Evolutionary conservation across 2,113 vertebrate species (phyloP).

Genomic region (Eolophus roseicapilla): DNA sequence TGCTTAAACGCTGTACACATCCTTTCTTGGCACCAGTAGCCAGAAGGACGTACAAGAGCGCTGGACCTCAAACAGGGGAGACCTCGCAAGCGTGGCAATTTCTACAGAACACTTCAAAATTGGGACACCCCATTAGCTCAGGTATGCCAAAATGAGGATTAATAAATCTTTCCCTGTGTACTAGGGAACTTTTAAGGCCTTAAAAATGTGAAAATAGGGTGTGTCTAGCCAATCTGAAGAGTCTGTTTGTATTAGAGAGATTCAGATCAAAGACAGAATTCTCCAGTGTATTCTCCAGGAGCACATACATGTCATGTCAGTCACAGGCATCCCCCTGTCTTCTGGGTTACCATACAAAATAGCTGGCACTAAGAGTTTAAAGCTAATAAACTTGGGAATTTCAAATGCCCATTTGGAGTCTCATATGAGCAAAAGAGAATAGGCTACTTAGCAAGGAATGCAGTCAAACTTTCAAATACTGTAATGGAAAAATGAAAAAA

Average conservation of each 20-base stretch:
- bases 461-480: not conserved
- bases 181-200: not conserved
- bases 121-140: not conserved
- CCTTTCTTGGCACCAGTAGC: not conserved
- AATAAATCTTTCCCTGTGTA: not conserved
- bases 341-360: not conserved
- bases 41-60: not conserved
- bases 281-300: not conserved
- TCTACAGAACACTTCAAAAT: not conserved
- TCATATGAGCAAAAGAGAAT: not conserved
- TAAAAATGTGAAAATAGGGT: not conserved
- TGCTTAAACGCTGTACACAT: rapidly evolving
- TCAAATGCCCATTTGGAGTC: not conserved
- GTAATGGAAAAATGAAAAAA: not conserved
- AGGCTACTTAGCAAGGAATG: not conserved
- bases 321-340: not conserved
- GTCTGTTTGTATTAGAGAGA: not conserved
- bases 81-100: not conserved
- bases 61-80: not conserved
- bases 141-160: not conserved
- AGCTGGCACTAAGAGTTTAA: not conserved
- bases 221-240: not conserved
- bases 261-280: not conserved
- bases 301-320: rapidly evolving
- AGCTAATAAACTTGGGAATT: not conserved